These are phyloP conservation scores for Neopipo cinnamomea DNA, from an alignment of 2,113 vertebrate genomes.

Conservation along the genomic window DNA sequence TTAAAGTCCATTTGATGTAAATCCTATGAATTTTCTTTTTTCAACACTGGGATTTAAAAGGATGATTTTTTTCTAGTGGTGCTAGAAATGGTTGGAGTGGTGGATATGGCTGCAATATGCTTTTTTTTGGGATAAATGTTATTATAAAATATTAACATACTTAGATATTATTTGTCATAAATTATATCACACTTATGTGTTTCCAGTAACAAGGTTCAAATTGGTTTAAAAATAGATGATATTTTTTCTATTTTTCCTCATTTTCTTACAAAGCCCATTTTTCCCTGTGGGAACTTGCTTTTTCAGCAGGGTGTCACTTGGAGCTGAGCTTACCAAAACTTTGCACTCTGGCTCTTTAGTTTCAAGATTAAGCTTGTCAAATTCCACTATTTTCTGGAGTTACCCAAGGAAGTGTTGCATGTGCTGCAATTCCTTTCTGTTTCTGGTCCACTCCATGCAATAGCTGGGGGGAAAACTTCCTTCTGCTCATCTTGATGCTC, in stretches of 20 bases:
- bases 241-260: background rate
- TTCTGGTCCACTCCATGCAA: background rate
- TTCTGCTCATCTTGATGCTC: background rate
- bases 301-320: background rate
- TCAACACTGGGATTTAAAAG: background rate
- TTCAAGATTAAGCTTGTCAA: background rate
- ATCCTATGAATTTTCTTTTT: background rate
- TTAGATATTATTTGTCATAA: background rate
- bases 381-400: background rate
- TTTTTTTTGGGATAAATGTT: background rate
- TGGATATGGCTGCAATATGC: background rate
- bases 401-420: background rate
- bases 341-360: background rate
- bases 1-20: background rate
- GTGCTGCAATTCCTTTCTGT: background rate
- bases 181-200: background rate
- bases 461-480: background rate
- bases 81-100: background rate
- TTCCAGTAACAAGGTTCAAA: background rate
- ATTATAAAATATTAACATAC: background rate
- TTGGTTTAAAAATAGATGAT: background rate
- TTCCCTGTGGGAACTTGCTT: background rate
- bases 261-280: background rate
- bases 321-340: background rate
- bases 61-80: background rate